Conservation (phyloP, 2,797 vertebrate species). For the Odontamblyopus lacepedii region DNA sequence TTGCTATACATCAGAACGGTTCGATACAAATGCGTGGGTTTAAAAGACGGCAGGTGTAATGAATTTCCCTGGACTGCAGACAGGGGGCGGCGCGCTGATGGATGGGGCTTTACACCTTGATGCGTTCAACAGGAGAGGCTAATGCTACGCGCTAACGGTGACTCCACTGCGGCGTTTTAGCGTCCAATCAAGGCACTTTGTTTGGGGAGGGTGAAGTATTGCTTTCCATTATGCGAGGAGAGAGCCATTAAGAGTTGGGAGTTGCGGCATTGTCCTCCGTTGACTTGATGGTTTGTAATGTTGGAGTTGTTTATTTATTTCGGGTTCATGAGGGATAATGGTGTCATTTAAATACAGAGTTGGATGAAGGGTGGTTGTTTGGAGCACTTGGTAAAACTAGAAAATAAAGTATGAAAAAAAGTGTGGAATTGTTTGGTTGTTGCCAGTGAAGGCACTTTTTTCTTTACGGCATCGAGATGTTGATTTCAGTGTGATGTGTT, state of each 20-base stretch:
- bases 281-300: background rate
- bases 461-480: no score
- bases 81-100: constrained; percentile 48
- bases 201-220: constrained; percentile 1
- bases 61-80: constrained; percentile 33
- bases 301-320: background rate
- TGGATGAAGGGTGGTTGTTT: background rate
- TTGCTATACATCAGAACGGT: constrained; percentile 47
- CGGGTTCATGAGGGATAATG: background rate
- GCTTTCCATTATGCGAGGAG: constrained; percentile 4
- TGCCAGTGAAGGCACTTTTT: no score
- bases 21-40: constrained; percentile 49
- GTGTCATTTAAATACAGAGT: background rate
- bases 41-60: constrained; percentile 53
- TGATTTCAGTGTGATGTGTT: no score
- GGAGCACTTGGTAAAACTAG: background rate
- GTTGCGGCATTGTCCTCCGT: constrained; percentile 5
- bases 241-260: constrained; percentile 5
- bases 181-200: constrained; percentile 19
- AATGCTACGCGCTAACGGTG: constrained; percentile 17
- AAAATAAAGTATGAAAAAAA: no score
- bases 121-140: constrained; percentile 21
- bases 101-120: constrained; percentile 44
- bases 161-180: constrained; percentile 15
- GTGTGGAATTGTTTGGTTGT: no score